Evolutionary conservation across 2,888 invertebrate species (phyloP).

Genomic region (Stenchaetothrips biformis): DNA sequence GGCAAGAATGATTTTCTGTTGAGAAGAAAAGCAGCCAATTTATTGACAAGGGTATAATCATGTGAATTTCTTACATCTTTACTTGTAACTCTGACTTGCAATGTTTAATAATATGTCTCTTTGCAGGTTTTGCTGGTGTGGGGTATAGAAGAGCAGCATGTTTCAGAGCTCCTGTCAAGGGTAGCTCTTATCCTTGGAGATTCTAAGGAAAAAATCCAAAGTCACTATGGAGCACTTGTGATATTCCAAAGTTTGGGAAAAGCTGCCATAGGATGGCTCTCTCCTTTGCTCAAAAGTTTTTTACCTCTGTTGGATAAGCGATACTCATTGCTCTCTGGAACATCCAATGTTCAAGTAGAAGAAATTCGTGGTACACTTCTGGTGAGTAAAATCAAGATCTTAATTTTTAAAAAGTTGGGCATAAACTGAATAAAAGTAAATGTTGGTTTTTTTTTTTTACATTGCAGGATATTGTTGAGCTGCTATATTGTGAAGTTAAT

Average conservation of each 20-base stretch:
- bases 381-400: not conserved
- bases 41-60: not conserved
- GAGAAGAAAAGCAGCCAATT: not conserved
- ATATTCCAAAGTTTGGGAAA: not conserved
- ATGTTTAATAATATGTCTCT: not conserved
- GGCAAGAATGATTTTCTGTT: not conserved
- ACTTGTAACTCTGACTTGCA: not conserved
- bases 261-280: conserved; percentile 8
- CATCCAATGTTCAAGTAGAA: not conserved
- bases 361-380: not conserved
- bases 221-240: not conserved
- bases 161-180: not conserved
- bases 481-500: not conserved
- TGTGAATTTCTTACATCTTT: not conserved
- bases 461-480: not conserved
- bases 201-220: not conserved
- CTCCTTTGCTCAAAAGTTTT: not conserved
- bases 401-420: too few relatives aligned
- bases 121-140: not conserved
- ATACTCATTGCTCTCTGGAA: not conserved
- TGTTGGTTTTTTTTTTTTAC: not conserved
- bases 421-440: too few relatives aligned
- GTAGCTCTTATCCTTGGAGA: not conserved
- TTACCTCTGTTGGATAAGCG: not conserved
- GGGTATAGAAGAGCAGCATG: conserved; percentile 9